A percentile compares a stretch with the other conserved stretches of the same genome.
phyloP scores from a whole-genome alignment of 2,888 invertebrate species.

The Heliothis peltigera region DNA sequence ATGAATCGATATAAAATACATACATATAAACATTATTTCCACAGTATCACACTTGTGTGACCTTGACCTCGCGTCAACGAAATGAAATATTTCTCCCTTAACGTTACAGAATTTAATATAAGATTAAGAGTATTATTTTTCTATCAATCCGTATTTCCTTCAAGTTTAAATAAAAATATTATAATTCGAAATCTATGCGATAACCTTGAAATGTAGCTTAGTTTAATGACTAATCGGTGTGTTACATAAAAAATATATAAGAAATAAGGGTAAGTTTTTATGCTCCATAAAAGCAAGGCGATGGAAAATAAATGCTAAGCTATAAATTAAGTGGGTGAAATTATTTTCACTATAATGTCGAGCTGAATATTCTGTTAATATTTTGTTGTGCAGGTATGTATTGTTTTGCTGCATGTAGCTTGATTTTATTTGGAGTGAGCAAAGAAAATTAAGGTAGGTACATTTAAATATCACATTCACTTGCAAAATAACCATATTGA shows the following conservation, averaged over 20 bases:
- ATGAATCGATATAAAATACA: constrained; percentile 33
- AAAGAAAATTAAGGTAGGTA: too few relatives aligned
- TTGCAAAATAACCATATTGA: too few relatives aligned
- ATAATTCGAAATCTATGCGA: constrained; percentile 40
- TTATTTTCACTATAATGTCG: background rate
- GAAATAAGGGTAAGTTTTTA: constrained; percentile 20
- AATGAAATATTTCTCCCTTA: constrained; percentile 46
- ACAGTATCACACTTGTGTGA: constrained; percentile 20
- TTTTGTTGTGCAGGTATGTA: background rate
- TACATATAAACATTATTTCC: constrained; percentile 35
- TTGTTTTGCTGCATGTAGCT: background rate
- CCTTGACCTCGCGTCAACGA: constrained; percentile 41
- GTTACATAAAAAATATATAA: background rate
- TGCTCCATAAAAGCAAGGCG: constrained; percentile 16
- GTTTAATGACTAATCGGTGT: constrained; percentile 30
- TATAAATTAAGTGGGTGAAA: constrained; percentile 17
- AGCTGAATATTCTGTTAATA: background rate
- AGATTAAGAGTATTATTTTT: constrained; percentile 52
- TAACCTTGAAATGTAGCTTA: constrained; percentile 32
- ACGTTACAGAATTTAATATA: constrained; percentile 45
- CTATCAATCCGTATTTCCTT: constrained; percentile 40
- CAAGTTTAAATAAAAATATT: constrained; percentile 45
- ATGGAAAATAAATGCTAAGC: constrained; percentile 2
- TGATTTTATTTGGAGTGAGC: too few relatives aligned
- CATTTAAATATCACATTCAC: too few relatives aligned